Evolutionary conservation across 2,797 vertebrate genomes (phyloP).

Genomic region (Linurgus olivaceus): DNA sequence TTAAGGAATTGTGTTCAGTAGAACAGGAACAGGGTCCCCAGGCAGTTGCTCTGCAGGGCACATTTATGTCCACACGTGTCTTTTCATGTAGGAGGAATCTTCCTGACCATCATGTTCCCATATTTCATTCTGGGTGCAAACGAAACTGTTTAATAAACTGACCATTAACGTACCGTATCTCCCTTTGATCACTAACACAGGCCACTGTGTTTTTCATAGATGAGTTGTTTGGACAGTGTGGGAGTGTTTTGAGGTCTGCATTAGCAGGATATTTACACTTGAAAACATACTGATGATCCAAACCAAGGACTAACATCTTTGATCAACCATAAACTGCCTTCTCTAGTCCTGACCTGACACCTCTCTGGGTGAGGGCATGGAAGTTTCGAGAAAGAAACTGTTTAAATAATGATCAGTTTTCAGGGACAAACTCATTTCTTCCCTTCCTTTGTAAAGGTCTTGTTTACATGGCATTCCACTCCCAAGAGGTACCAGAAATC

Average conservation of each 20-base stretch:
- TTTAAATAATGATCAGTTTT: constrained; percentile 43
- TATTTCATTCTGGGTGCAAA: constrained; percentile 52
- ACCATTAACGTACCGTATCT: constrained; percentile 38
- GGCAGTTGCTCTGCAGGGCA: background rate
- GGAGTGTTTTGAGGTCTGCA: constrained; percentile 44
- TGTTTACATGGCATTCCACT: background rate
- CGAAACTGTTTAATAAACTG: constrained; percentile 51
- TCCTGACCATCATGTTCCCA: background rate
- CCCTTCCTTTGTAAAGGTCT: background rate
- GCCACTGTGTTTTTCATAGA: constrained; percentile 53
- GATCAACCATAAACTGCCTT: constrained; percentile 45
- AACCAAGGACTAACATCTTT: constrained; percentile 52
- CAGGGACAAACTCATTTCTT: constrained; percentile 20
- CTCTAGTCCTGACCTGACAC: constrained; percentile 55
- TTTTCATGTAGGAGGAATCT: constrained; percentile 14
- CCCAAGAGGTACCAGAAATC: background rate
- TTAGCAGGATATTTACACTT: constrained; percentile 71
- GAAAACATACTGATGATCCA: constrained; percentile 45
- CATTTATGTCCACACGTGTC: background rate
- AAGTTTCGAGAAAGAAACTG: background rate
- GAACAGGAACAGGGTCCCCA: background rate
- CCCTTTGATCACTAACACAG: constrained; percentile 65
- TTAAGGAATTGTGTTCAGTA: background rate
- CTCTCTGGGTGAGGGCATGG: constrained; percentile 6
- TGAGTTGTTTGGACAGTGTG: constrained; percentile 61